phyloP scores from a whole-genome alignment of 2,888 invertebrate genomes.

The Watsonalla binaria region DNA sequence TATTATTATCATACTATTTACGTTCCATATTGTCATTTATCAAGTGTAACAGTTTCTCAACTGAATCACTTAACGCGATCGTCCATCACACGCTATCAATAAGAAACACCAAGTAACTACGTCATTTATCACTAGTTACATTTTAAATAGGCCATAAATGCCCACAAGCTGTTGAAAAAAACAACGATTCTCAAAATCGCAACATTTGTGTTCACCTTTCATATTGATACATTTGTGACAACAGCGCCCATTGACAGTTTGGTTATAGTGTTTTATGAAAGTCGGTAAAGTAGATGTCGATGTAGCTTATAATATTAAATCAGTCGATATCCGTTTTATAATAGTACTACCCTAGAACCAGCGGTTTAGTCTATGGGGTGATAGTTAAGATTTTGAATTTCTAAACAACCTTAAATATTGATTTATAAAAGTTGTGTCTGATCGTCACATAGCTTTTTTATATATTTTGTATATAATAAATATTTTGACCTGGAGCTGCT shows the following conservation, averaged over 20 bases:
- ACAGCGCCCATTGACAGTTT: conserved; percentile 7
- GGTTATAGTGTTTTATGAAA: conserved; percentile 12
- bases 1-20: too few relatives aligned
- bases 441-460: too few relatives aligned
- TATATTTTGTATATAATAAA: too few relatives aligned
- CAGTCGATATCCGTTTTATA: too few relatives aligned
- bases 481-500: too few relatives aligned
- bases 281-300: not conserved
- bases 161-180: conserved; percentile 63
- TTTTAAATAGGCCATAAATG: conserved; percentile 67
- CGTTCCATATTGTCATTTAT: not conserved
- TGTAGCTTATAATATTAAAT: not conserved
- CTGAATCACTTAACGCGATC: conserved; percentile 13
- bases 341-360: too few relatives aligned
- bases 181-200: conserved; percentile 54
- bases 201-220: conserved; percentile 51
- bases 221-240: conserved; percentile 11
- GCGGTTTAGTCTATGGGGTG: too few relatives aligned
- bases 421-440: too few relatives aligned
- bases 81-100: conserved; percentile 38
- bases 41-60: not conserved
- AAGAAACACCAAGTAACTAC: conserved; percentile 34
- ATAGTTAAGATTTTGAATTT: too few relatives aligned
- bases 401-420: too few relatives aligned
- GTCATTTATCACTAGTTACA: conserved; percentile 55